Percentiles rank a stretch among this genome's conserved stretches.
These are phyloP conservation scores for Taenioides sp. DNA, from an alignment of 2,797 vertebrate genomes.

Conservation along the genomic window DNA sequence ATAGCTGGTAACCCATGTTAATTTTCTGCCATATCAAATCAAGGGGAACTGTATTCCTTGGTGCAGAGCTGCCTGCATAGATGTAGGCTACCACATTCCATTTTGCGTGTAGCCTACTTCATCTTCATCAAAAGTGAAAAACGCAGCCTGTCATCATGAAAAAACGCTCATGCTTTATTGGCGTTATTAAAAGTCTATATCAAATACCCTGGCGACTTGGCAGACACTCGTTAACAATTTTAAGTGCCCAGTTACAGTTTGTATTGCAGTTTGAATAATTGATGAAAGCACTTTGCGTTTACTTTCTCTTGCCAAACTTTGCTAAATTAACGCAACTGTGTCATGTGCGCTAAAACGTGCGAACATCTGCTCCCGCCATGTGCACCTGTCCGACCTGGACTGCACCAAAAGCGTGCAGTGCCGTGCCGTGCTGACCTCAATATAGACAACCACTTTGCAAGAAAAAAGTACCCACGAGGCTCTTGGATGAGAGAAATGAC, in stretches of 20 bases:
- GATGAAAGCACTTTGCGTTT: not conserved
- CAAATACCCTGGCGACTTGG: not conserved
- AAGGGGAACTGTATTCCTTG: not conserved
- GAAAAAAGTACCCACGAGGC: constrained; percentile 1
- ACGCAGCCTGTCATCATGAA: not conserved
- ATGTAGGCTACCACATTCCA: not conserved
- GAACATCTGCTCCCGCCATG: constrained; percentile 22
- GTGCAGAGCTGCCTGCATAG: not conserved
- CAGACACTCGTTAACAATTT: not conserved
- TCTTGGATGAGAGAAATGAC: too few relatives aligned
- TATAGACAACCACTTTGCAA: not conserved
- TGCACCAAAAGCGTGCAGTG: constrained; percentile 43
- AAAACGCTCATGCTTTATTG: not conserved
- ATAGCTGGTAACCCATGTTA: not conserved
- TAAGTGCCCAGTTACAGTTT: not conserved
- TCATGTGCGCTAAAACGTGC: not conserved
- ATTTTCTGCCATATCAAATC: not conserved
- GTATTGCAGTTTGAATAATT: not conserved
- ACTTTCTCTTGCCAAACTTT: constrained; percentile 8
- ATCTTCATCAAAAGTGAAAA: not conserved
- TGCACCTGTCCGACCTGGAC: constrained; percentile 59
- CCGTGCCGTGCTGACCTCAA: constrained; percentile 40
- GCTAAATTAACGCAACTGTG: too few relatives aligned
- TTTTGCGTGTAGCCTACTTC: not conserved
- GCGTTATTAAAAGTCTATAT: not conserved